Percentiles rank a stretch among this genome's conserved stretches.
Evolutionary conservation across 2,888 invertebrate genomes (phyloP).

Genomic region (Diogma glabrata): DNA sequence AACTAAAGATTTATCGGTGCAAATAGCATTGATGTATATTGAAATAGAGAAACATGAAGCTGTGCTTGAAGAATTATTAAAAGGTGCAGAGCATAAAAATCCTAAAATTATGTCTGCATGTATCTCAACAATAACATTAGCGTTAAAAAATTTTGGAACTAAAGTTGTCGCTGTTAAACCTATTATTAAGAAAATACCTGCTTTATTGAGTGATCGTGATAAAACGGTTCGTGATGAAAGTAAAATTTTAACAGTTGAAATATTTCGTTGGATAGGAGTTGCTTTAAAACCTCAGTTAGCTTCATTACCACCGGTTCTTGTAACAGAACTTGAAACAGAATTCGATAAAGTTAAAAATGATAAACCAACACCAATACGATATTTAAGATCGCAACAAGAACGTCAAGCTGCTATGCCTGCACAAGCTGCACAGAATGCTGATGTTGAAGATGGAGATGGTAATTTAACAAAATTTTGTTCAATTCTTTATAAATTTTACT

Average conservation of each 20-base stretch:
- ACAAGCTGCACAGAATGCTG: neutral
- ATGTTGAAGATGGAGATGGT: constrained; percentile 14
- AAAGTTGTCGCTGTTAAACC: constrained; percentile 84
- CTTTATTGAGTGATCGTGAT: constrained; percentile 81
- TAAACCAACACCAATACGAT: constrained; percentile 32
- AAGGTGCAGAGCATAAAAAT: constrained; percentile 91
- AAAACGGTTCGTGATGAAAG: constrained; percentile 86
- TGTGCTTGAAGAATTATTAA: constrained; percentile 80
- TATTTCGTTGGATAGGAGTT: constrained; percentile 81
- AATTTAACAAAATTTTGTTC: neutral
- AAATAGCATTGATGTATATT: constrained; percentile 84
- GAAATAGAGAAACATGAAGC: constrained; percentile 92
- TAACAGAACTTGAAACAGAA: constrained; percentile 79
- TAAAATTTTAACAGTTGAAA: constrained; percentile 81
- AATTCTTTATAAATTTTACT: no score
- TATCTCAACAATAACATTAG: constrained; percentile 58
- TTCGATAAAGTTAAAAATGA: constrained; percentile 57
- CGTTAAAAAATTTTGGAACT: constrained; percentile 80
- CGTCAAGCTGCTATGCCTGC: constrained; percentile 29
- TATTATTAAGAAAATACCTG: constrained; percentile 75
- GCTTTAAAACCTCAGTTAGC: constrained; percentile 77
- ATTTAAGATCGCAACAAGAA: constrained; percentile 36
- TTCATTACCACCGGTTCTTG: constrained; percentile 76
- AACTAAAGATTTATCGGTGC: constrained; percentile 82
- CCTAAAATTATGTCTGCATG: constrained; percentile 89